These are phyloP conservation scores for Physocephala rufipes DNA, from an alignment of 2,888 invertebrate species.

Conservation along the genomic window DNA sequence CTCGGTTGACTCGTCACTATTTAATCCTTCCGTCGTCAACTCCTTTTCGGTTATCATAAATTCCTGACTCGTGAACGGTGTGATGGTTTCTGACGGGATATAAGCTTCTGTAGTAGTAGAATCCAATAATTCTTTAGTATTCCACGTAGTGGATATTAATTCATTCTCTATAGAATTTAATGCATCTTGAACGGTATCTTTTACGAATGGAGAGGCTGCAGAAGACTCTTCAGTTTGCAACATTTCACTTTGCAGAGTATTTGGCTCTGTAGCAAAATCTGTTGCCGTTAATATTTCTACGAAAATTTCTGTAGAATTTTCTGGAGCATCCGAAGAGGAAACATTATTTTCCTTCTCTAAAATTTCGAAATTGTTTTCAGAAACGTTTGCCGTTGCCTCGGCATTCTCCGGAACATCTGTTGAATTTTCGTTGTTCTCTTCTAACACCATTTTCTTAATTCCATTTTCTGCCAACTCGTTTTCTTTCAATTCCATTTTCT, in stretches of 20 bases:
- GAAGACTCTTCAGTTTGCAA: not conserved
- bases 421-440: not conserved
- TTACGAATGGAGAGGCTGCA: not conserved
- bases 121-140: no score
- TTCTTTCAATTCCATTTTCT: not conserved
- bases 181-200: not conserved
- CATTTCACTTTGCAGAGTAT: not conserved
- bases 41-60: not conserved
- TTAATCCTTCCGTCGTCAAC: not conserved
- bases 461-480: not conserved
- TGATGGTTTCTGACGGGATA: not conserved
- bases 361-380: not conserved
- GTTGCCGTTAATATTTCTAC: not conserved
- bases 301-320: not conserved
- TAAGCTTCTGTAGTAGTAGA: not conserved
- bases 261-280: not conserved
- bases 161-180: not conserved
- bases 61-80: not conserved
- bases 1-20: no score
- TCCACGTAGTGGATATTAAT: no score
- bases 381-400: not conserved
- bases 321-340: not conserved
- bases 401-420: no score
- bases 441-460: not conserved
- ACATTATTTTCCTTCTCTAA: not conserved